Base-by-base conservation (phyloP, 2,113 vertebrate genomes). In the Todiramphus chloris region DNA sequence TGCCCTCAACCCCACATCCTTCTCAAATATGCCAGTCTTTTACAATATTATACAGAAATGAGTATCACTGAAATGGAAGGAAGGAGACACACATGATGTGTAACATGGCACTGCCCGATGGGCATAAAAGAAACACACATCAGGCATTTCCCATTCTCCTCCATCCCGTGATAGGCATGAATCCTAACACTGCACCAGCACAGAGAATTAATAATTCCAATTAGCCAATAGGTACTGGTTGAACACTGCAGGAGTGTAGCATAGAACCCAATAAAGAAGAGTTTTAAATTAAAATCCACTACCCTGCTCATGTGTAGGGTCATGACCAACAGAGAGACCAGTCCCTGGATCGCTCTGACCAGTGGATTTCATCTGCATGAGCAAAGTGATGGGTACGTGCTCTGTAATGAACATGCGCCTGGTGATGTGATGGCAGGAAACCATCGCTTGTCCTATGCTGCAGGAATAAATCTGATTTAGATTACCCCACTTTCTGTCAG, bases 61-160 rank as follows among this genome's bases (percentile, higher is more conserved):
- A 78, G 31, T 96, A 95, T 62, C 95, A 93, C 81, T 87, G 53
- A 72, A 94, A 90, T 83, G 83, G 88, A 77, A 82, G 89, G 92
- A 97, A 93, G 85, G 95, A 96, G 95, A 96, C 72, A 96, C 72
- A 58, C 94, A 13, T 96, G 95, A 96, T 96, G 70, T 91, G 91
- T 53, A 50, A 53, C 2, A 8, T 44, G 44, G 39, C 60, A 44
- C 31, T 78, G 62, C 94, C 78, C 5, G 0, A 5, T 21, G n/a
- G 91, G 76, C 92, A 64, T 64, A 88, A 96, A 85, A 56, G 53
- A 75, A 91, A 56, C 37, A 93, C 93, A 93, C 83, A 97, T 93
- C 96, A 97, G 50, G 96, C 31, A 75, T 93, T 95, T 95, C 96
- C 73, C 95, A 60, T 94, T 96, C 80, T 90, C 85, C 77, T 87